Conservation (phyloP, 64 coral and sea anemone species). For the Orbicella faveolata region DNA sequence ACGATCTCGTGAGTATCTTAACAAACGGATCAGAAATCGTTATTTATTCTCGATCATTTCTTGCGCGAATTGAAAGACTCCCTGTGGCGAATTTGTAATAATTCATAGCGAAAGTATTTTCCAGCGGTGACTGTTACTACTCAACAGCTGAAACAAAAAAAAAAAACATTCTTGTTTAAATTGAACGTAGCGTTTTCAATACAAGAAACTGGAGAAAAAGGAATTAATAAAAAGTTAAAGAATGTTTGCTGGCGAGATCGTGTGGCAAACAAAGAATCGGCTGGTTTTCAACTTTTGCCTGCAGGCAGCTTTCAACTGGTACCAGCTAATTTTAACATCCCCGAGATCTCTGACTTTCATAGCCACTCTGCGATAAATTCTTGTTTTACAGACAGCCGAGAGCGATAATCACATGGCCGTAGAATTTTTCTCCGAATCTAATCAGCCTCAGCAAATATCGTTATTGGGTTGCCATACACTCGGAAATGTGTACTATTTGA, state of each 20-base stretch:
- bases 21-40: not conserved
- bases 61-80: not conserved
- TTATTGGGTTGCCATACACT: not conserved
- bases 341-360: not conserved
- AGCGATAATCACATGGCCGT: not conserved
- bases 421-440: not conserved
- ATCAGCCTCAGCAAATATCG: not conserved
- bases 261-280: not conserved
- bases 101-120: not conserved
- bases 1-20: not conserved
- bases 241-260: not conserved
- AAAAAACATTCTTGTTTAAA: not conserved
- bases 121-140: not conserved
- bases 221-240: not conserved
- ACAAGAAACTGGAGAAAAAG: not conserved
- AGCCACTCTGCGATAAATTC: not conserved
- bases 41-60: not conserved
- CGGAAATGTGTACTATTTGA: not conserved
- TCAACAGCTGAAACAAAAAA: not conserved
- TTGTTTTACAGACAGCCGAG: not conserved
- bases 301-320: not conserved
- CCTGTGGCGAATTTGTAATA: not conserved
- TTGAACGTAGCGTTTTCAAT: not conserved
- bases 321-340: slow-evolving; percentile 2
- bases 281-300: not conserved